Evolutionary conservation across 2,797 vertebrate genomes (phyloP).

Genomic region (Pantherophis vulpinus): DNA sequence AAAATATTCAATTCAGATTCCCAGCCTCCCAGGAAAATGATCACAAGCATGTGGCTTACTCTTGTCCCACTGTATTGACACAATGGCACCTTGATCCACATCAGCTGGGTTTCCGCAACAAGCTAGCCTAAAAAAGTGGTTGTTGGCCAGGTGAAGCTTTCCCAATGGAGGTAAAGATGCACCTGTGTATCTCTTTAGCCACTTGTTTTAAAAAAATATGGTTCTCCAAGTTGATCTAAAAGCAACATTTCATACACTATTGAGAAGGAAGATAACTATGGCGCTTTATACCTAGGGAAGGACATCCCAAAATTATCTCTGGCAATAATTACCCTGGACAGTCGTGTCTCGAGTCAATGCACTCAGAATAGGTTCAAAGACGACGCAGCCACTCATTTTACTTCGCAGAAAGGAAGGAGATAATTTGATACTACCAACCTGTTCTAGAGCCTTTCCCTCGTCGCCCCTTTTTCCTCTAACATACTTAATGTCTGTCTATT

Average conservation of each 20-base stretch:
- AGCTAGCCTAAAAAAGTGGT: not conserved
- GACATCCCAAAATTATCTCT: not conserved
- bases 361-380: not conserved
- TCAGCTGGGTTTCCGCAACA: not conserved
- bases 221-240: not conserved
- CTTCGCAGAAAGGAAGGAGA: not conserved
- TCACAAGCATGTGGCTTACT: not conserved
- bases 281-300: not conserved
- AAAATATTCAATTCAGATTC: not conserved
- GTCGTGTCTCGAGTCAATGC: not conserved
- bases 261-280: not conserved
- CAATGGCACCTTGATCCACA: not conserved
- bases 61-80: not conserved
- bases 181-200: not conserved
- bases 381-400: too few species aligned
- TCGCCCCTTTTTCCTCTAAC: not conserved
- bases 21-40: not conserved
- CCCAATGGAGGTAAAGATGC: not conserved
- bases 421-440: not conserved
- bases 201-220: not conserved
- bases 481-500: not conserved
- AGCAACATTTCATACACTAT: not conserved
- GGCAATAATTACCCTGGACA: not conserved
- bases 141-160: not conserved
- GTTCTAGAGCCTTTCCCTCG: too few species aligned